A percentile compares a stretch with the other conserved stretches of the same genome.
These are phyloP conservation scores for Phrynocephalus guinanensis DNA, from an alignment of 2,797 vertebrate species.

Conservation along the genomic window DNA sequence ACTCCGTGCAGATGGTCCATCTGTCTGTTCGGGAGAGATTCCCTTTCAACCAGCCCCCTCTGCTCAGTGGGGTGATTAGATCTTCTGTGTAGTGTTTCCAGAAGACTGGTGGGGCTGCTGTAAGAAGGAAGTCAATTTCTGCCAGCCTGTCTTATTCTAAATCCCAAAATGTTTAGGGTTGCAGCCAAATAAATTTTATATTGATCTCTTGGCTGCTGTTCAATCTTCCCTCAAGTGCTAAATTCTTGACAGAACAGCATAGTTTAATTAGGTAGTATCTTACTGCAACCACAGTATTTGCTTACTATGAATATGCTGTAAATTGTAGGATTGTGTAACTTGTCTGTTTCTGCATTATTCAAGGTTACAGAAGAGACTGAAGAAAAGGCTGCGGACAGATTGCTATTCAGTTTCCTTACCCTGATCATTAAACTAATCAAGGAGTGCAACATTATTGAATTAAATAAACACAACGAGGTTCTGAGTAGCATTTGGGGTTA, in stretches of 20 bases:
- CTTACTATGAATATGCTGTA: neutral
- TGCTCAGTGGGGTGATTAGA: neutral
- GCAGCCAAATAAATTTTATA: neutral
- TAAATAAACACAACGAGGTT: slow-evolving; percentile 79
- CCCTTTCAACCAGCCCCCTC: neutral
- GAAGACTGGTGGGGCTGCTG: neutral
- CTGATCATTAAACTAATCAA: slow-evolving; percentile 90
- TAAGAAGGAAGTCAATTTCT: neutral
- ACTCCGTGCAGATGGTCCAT: no score
- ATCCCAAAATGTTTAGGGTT: neutral
- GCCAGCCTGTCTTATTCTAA: neutral
- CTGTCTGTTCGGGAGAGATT: no score
- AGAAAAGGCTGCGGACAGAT: slow-evolving; percentile 90
- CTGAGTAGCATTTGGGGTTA: slow-evolving; percentile 85
- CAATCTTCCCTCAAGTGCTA: neutral
- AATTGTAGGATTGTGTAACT: slow-evolving; percentile 4
- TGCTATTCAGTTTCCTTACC: slow-evolving; percentile 90
- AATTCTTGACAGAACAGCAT: neutral
- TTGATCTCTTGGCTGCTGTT: neutral
- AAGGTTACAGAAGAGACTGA: slow-evolving; percentile 90
- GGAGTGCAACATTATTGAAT: slow-evolving; percentile 85
- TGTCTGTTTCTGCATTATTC: slow-evolving; percentile 46
- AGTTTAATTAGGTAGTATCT: neutral
- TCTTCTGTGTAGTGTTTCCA: neutral
- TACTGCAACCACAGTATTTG: neutral